phyloP scores from a whole-genome alignment of 2,888 invertebrate genomes.

The Escarpia spicata region DNA sequence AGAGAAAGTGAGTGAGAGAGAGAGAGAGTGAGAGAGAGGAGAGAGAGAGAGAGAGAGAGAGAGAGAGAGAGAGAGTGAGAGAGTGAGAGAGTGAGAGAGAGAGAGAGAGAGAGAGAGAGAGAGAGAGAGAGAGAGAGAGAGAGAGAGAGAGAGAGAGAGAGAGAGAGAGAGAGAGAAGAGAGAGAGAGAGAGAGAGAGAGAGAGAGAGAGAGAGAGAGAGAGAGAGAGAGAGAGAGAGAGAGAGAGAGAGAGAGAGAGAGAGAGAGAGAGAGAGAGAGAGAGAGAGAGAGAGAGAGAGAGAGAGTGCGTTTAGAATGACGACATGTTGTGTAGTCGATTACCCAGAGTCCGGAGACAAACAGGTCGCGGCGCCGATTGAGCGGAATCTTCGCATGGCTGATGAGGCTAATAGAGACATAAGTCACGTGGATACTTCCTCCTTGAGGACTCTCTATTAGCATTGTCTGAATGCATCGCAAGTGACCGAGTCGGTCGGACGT shows the following conservation, averaged over 20 bases:
- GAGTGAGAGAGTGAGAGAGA: no score
- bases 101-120: no score
- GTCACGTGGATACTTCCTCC: neutral
- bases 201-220: slow-evolving; percentile 32
- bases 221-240: slow-evolving; percentile 31
- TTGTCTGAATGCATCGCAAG: neutral
- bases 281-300: slow-evolving; percentile 27
- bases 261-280: slow-evolving; percentile 22
- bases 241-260: slow-evolving; percentile 30
- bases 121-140: no score
- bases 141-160: no score
- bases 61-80: no score
- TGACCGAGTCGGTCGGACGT: neutral
- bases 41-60: no score
- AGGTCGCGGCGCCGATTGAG: neutral
- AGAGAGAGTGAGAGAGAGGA: no score
- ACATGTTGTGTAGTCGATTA: neutral
- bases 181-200: slow-evolving; percentile 29
- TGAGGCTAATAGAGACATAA: neutral
- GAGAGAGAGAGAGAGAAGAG: no score
- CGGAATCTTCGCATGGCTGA: neutral
- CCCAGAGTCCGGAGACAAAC: neutral
- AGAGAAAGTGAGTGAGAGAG: no score
- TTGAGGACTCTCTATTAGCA: neutral
- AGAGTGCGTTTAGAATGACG: neutral